phyloP scores from a whole-genome alignment of 2,888 invertebrate genomes.

The Coronaproctus castanopsis region DNA sequence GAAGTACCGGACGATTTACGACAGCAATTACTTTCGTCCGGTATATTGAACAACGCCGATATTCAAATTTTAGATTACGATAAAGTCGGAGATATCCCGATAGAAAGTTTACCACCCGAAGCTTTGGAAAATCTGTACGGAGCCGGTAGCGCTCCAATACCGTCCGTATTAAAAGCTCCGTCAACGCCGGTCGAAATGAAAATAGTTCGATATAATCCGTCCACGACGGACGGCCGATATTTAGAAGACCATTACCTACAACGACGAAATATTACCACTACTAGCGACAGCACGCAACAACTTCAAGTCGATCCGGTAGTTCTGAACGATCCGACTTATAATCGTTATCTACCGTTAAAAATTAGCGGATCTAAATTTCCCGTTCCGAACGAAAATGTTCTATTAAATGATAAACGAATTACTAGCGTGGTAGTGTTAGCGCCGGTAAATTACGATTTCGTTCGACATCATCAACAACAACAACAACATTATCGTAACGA shows the following conservation, averaged over 20 bases:
- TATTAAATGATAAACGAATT: slow-evolving; percentile 47
- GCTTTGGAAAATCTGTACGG: slow-evolving; percentile 69
- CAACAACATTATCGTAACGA: too few species aligned
- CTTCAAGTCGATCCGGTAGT: slow-evolving; percentile 48
- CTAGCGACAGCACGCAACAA: slow-evolving; percentile 43
- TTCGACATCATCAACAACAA: slow-evolving; percentile 22
- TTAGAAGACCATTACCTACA: slow-evolving; percentile 51
- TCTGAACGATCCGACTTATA: slow-evolving; percentile 47
- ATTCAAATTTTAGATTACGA: slow-evolving; percentile 74
- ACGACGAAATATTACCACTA: slow-evolving; percentile 2
- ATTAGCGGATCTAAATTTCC: slow-evolving; percentile 69
- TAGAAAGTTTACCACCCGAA: slow-evolving; percentile 64
- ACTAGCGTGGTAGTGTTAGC: slow-evolving; percentile 69
- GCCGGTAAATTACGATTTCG: slow-evolving; percentile 51
- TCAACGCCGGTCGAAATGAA: slow-evolving; percentile 37
- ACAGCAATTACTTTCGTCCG: slow-evolving; percentile 60
- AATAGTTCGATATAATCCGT: slow-evolving; percentile 61
- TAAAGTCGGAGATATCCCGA: slow-evolving; percentile 64
- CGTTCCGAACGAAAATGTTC: slow-evolving; percentile 52
- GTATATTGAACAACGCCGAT: slow-evolving; percentile 68
- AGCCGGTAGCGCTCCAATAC: slow-evolving; percentile 54
- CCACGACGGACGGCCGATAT: slow-evolving; percentile 46
- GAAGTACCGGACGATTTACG: slow-evolving; percentile 69
- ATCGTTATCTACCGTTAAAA: slow-evolving; percentile 63
- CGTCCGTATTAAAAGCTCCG: slow-evolving; percentile 39